Percentiles rank a stretch among this genome's conserved stretches.
These are phyloP conservation scores for Odocoileus hemionus DNA, from an alignment of 2,113 vertebrate species.

Conservation along the genomic window DNA sequence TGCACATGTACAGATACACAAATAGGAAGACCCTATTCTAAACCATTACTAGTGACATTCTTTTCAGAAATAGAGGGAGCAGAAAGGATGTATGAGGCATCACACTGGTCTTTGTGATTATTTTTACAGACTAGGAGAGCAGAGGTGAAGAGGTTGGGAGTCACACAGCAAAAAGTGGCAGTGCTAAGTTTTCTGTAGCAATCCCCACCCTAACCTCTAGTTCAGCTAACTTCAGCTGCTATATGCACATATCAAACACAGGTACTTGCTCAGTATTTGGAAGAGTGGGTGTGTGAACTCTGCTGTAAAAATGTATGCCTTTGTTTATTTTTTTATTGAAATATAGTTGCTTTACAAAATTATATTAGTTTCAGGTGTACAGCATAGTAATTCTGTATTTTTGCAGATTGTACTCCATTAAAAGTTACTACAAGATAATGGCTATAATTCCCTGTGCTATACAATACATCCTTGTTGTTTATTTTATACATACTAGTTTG, in stretches of 20 bases:
- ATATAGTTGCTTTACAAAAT: neutral
- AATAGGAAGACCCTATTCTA: neutral
- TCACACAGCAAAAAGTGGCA: neutral
- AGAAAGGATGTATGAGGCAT: neutral
- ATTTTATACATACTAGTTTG: neutral
- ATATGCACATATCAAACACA: neutral
- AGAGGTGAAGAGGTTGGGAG: neutral
- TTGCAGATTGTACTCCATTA: neutral
- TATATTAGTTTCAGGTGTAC: neutral
- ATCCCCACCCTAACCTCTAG: neutral
- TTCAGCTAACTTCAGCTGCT: neutral
- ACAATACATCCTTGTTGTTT: neutral
- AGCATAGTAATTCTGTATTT: neutral
- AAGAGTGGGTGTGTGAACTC: neutral
- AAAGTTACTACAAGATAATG: neutral
- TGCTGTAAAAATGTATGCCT: neutral
- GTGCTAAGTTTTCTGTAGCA: neutral
- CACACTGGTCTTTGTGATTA: neutral
- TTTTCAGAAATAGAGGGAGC: neutral
- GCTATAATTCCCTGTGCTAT: neutral
- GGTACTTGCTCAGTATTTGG: neutral
- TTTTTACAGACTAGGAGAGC: neutral
- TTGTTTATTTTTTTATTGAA: neutral
- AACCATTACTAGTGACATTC: neutral
- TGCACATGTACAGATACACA: neutral